phyloP scores from a whole-genome alignment of 2,888 invertebrate species.

The Mechanitis messenoides region DNA sequence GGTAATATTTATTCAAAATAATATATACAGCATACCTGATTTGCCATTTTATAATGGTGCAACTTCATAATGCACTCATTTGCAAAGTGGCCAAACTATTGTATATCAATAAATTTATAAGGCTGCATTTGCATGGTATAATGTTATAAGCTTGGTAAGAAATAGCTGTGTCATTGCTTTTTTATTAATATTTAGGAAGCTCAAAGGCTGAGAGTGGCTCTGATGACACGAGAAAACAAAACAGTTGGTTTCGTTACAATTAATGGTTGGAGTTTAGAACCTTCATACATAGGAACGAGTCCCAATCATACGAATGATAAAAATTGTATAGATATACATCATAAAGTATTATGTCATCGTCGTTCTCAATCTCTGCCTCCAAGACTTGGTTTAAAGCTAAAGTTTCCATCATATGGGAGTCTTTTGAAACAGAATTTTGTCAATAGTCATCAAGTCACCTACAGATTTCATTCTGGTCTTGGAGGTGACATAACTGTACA shows the following conservation, averaged over 20 bases:
- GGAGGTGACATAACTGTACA: constrained; percentile 95
- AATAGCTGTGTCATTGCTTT: background rate
- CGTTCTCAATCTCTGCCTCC: constrained; percentile 92
- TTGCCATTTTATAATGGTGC: no score
- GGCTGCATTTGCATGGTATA: background rate
- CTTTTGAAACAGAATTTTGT: constrained; percentile 82
- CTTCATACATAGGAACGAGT: constrained; percentile 82
- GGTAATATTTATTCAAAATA: constrained; percentile 47
- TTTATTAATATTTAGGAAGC: constrained; percentile 51
- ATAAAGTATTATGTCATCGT: constrained; percentile 66
- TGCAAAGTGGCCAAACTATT: no score
- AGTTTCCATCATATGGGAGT: constrained; percentile 87
- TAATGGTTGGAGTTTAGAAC: constrained; percentile 90
- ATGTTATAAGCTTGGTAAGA: background rate
- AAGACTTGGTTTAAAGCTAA: constrained; percentile 86
- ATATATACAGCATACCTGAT: no score
- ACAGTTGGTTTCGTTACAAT: constrained; percentile 90
- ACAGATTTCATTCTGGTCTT: constrained; percentile 92
- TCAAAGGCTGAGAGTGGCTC: constrained; percentile 76
- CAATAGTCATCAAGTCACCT: constrained; percentile 84
- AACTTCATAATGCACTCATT: no score
- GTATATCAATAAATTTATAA: no score
- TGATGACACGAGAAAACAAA: constrained; percentile 78
- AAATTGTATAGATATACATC: constrained; percentile 60
- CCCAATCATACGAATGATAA: constrained; percentile 78